Evolutionary conservation across 1,140 invertebrate genomes (phyloP).

Genomic region (Panulirus ornatus): DNA sequence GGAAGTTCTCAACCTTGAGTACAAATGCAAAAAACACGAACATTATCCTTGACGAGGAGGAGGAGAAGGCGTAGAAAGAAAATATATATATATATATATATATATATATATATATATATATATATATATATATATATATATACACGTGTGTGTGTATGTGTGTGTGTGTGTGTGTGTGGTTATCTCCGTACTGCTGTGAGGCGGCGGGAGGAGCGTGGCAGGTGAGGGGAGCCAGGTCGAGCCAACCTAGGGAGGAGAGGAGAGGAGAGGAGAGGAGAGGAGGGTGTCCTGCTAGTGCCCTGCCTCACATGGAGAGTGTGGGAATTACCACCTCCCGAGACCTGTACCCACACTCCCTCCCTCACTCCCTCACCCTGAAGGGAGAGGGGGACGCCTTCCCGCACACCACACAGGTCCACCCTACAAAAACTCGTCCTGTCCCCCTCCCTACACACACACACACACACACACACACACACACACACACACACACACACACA

Average conservation of each 20-base stretch:
- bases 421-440: no score
- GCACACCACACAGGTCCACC: no score
- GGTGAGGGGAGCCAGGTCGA: not conserved
- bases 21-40: no score
- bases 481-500: not conserved
- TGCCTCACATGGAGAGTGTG: no score
- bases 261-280: not conserved
- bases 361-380: no score
- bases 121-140: not conserved
- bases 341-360: no score
- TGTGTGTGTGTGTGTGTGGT: conserved; percentile 36
- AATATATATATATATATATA: conserved; percentile 9
- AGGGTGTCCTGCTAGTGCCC: no score
- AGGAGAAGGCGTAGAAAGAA: no score
- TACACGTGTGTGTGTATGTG: conserved; percentile 33
- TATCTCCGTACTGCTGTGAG: conserved; percentile 7
- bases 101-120: conserved; percentile 1
- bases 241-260: not conserved
- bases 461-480: not conserved
- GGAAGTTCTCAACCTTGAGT: no score
- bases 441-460: not conserved
- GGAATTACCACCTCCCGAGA: no score
- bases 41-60: no score
- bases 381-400: no score
- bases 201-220: not conserved